Percentiles rank a stretch among this genome's conserved stretches.
phyloP scores from a whole-genome alignment of 2,888 invertebrate genomes.

The Erebia epiphron region DNA sequence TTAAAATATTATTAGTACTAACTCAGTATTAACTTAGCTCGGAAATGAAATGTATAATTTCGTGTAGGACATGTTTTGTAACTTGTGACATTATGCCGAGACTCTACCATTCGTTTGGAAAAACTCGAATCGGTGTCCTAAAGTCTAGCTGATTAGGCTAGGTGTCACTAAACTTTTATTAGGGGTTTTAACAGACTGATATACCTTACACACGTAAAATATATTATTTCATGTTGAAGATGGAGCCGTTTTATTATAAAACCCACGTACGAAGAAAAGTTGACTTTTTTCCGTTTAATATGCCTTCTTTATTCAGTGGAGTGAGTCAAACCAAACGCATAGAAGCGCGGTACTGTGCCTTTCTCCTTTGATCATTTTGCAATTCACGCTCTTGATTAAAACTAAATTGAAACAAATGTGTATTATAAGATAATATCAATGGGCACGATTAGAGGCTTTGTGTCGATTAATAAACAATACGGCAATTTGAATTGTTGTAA shows the following conservation, averaged over 20 bases:
- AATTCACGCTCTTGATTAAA: constrained; percentile 57
- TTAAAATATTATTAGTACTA: too few species aligned
- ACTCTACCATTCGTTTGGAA: too few species aligned
- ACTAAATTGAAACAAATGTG: constrained; percentile 48
- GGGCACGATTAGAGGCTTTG: constrained; percentile 45
- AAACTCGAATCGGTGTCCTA: too few species aligned
- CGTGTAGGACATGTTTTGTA: too few species aligned
- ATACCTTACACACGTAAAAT: too few species aligned
- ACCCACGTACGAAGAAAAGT: constrained; percentile 5
- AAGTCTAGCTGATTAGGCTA: too few species aligned
- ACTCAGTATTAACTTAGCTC: too few species aligned
- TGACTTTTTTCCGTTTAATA: neutral
- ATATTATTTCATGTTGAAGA: too few species aligned
- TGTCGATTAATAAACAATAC: constrained; percentile 39
- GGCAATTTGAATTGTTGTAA: constrained; percentile 26
- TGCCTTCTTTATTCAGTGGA: neutral
- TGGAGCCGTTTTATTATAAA: neutral
- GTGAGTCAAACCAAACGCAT: neutral
- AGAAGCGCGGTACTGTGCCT: constrained; percentile 7
- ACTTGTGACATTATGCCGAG: too few species aligned
- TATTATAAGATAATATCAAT: constrained; percentile 48
- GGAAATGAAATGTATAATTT: too few species aligned
- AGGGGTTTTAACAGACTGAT: too few species aligned
- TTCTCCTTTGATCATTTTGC: constrained; percentile 41
- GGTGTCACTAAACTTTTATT: too few species aligned